These are phyloP conservation scores for Eublepharis macularius DNA, from an alignment of 2,113 vertebrate species.

Conservation along the genomic window DNA sequence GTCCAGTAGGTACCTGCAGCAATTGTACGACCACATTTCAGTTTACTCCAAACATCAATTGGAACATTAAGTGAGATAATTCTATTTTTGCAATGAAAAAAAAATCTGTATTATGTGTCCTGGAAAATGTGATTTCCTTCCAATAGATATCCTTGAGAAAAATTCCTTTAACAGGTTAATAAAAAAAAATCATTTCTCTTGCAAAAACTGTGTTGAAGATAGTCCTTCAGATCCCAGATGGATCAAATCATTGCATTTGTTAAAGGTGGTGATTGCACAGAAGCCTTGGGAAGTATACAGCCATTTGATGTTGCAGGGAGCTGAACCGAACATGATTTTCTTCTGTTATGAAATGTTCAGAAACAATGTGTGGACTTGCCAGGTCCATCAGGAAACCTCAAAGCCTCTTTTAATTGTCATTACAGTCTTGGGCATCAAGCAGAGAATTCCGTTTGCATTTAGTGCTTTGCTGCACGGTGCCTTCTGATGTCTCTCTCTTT, in stretches of 20 bases:
- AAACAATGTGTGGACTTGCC: slow-evolving; percentile 7
- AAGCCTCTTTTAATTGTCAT: not conserved
- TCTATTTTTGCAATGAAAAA: not conserved
- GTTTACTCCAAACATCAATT: not conserved
- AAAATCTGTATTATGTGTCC: not conserved
- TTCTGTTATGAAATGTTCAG: slow-evolving; percentile 10
- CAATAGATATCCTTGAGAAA: not conserved
- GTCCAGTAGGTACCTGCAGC: not conserved
- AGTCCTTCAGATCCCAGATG: not conserved
- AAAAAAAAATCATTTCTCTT: not conserved
- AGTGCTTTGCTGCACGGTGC: slow-evolving; percentile 6
- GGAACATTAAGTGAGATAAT: not conserved
- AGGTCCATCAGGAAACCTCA: slow-evolving; percentile 18
- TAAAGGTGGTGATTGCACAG: slow-evolving; percentile 21
- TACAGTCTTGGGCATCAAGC: not conserved
- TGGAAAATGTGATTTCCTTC: not conserved
- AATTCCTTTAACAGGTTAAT: not conserved
- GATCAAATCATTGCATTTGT: slow-evolving; percentile 28
- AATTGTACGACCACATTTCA: not conserved
- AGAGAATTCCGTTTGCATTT: slow-evolving; percentile 19
- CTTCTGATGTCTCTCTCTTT: slow-evolving; percentile 17
- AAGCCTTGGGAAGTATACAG: not conserved
- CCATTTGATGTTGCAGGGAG: slow-evolving; percentile 15
- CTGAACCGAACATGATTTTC: slow-evolving; percentile 7
- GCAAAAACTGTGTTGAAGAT: not conserved